Conservation (phyloP, 2,888 invertebrate species). For the Coremacera marginata region DNA sequence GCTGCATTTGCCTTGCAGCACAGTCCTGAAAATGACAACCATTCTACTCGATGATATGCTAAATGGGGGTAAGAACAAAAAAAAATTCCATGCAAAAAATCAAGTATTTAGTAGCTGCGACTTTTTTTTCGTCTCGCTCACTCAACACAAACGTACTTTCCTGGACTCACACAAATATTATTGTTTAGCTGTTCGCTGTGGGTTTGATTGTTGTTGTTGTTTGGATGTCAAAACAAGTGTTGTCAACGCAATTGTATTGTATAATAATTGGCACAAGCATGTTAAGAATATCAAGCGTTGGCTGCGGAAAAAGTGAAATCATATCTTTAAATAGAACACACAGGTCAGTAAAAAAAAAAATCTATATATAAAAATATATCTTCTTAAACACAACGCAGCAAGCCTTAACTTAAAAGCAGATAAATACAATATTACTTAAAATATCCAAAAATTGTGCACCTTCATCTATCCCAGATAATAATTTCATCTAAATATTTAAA, state of each 20-base stretch:
- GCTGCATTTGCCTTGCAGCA: neutral
- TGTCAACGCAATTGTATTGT: neutral
- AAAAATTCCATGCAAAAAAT: no score
- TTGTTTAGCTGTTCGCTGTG: neutral
- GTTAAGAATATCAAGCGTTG: neutral
- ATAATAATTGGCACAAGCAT: neutral
- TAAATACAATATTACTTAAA: no score
- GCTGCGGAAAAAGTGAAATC: neutral
- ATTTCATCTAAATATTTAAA: no score
- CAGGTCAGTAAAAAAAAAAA: no score
- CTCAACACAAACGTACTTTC: neutral
- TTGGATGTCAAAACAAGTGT: neutral
- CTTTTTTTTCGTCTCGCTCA: neutral
- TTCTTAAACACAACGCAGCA: no score
- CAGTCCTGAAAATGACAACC: constrained; percentile 32
- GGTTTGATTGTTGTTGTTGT: neutral
- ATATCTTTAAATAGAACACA: neutral
- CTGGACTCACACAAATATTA: neutral
- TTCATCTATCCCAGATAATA: no score
- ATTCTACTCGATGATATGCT: constrained; percentile 24
- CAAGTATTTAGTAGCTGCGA: constrained; percentile 6
- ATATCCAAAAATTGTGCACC: no score
- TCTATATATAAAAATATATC: no score
- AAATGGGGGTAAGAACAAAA: constrained; percentile 16
- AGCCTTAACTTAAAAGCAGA: no score